These are phyloP conservation scores for Heliopora coerulea DNA, from an alignment of 92 coral and sea anemone genomes.

Conservation along the genomic window DNA sequence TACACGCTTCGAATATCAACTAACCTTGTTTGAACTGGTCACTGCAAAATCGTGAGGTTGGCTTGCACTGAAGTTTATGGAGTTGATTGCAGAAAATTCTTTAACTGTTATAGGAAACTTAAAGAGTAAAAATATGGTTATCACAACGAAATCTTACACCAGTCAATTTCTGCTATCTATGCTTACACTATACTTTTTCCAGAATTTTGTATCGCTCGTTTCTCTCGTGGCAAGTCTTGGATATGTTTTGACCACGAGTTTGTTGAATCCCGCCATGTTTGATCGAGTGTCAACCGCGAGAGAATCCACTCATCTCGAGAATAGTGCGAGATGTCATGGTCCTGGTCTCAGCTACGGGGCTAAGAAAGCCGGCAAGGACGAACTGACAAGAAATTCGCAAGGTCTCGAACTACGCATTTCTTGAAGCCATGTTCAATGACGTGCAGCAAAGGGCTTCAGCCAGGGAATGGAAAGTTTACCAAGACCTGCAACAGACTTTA, in stretches of 20 bases:
- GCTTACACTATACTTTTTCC: slow-evolving; percentile 91
- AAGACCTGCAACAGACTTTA: no score
- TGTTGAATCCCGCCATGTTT: slow-evolving; percentile 91
- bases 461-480: no score
- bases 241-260: slow-evolving; percentile 69
- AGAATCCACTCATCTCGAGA: not conserved
- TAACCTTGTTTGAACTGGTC: slow-evolving; percentile 73
- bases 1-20: no score
- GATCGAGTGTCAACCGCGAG: not conserved
- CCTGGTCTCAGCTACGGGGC: no score
- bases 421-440: no score
- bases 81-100: slow-evolving; percentile 78
- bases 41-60: slow-evolving; percentile 86
- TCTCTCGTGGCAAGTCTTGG: slow-evolving; percentile 78
- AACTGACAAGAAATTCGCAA: no score
- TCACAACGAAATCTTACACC: not conserved
- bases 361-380: no score
- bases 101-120: slow-evolving; percentile 86
- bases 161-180: not conserved
- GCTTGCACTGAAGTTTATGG: slow-evolving; percentile 70
- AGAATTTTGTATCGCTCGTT: slow-evolving; percentile 79
- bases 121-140: not conserved
- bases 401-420: no score
- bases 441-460: no score
- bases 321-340: not conserved